Base-by-base conservation (phyloP, 2,888 invertebrate species). In the Nomada hirtipes region DNA sequence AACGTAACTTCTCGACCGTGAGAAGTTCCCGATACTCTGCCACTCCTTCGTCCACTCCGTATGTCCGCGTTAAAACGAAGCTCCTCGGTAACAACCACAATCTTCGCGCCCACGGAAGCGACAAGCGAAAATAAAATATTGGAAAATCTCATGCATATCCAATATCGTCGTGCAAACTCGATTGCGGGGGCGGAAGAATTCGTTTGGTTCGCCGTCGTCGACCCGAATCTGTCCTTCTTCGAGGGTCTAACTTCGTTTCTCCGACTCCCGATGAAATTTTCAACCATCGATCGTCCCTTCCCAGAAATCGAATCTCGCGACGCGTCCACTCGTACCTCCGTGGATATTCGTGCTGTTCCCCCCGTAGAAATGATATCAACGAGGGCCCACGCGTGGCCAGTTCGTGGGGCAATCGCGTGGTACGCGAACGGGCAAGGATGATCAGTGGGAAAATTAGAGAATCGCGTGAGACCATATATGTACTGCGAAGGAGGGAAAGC, bases 51-150 rank as follows among this genome's bases (percentile, higher is more conserved):
- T 23, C 18, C 67, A 2, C 20, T 4, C n/a, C 2, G 44, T 10
- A 26, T n/a, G n/a, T 29, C 47, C 15, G 15, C 64, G 59, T 70
- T 77, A 59, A 64, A 77, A 53, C 59, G 26, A 15, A 63, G 42
- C 10, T 52, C 52, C 52, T 29, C n/a, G 64, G 15, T 61, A 52
- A 78, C 55, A 78, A 79, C 75, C 65, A 57, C 73, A 71, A 75
- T 80, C 55, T 53, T 72, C 57, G 61, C 75, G 67, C 20, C 47
- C 65, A 68, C 63, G 68, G 67, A 23, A 65, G 57, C 82, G 73
- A 70, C n/a, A 79, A 80, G 75, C 60, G 60, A 71, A 4, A 75
- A 79, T 79, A 52, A 79, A 65, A 79, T 67, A 76, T 82, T 57
- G 63, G 60, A 60, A 71, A 75, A 68, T 61, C 64, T 64, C 73